Evolutionary conservation across 2,888 invertebrate species (phyloP).

Genomic region (Athripsodes cinereus): DNA sequence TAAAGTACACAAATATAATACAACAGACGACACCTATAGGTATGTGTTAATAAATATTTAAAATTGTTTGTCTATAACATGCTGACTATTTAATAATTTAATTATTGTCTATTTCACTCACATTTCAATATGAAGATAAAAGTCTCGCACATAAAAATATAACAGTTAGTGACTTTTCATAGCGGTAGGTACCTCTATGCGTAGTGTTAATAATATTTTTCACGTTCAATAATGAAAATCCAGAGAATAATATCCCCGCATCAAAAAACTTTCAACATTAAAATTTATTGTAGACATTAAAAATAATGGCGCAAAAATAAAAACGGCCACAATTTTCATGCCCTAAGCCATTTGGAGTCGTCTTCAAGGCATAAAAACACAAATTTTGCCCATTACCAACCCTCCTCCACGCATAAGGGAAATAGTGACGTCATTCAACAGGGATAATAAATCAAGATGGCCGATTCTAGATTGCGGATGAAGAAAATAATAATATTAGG

Average conservation of each 20-base stretch:
- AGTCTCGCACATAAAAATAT: no score
- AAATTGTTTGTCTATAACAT: no score
- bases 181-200: no score
- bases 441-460: constrained; percentile 17
- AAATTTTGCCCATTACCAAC: neutral
- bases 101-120: no score
- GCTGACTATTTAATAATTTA: no score
- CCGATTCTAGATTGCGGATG: constrained; percentile 6
- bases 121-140: no score
- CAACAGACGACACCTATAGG: no score
- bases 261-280: neutral
- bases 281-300: constrained; percentile 4
- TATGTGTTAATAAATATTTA: no score
- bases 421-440: constrained; percentile 13
- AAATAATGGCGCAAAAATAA: constrained; percentile 5
- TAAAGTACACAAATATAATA: no score
- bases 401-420: neutral
- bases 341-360: neutral
- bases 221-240: neutral
- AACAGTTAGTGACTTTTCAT: no score
- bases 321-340: neutral
- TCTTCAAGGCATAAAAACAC: neutral
- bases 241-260: neutral
- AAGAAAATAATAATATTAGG: constrained; percentile 2
- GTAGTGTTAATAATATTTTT: neutral